Evolutionary conservation across 2,888 invertebrate species (phyloP).

Genomic region (Schizotus pectinicornis): DNA sequence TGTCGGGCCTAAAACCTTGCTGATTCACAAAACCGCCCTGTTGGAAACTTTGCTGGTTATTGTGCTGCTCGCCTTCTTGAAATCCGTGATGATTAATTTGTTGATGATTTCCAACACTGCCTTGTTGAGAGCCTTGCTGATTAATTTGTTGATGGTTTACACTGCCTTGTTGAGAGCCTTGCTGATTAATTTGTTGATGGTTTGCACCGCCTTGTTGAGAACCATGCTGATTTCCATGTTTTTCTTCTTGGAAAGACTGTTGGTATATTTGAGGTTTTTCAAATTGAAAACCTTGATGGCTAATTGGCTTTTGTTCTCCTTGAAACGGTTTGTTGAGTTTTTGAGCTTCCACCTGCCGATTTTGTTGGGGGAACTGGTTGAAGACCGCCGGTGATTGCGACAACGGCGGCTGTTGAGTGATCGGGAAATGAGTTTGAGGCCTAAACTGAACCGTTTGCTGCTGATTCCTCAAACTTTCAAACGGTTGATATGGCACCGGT

Average conservation of each 20-base stretch:
- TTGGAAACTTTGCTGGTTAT: constrained; percentile 22
- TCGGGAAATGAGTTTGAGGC: constrained; percentile 61
- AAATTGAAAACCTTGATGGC: neutral
- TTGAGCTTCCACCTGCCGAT: constrained; percentile 33
- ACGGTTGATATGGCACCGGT: constrained; percentile 52
- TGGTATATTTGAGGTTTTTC: constrained; percentile 10
- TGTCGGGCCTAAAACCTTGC: too few species aligned
- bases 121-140: constrained; percentile 14
- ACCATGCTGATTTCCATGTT: constrained; percentile 13
- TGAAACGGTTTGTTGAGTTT: constrained; percentile 20
- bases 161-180: constrained; percentile 22
- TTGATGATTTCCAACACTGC: constrained; percentile 45
- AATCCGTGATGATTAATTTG: constrained; percentile 56
- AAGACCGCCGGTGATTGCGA: constrained; percentile 33
- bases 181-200: constrained; percentile 59
- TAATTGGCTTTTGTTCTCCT: constrained; percentile 13
- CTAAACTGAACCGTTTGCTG: constrained; percentile 35
- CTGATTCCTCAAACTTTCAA: constrained; percentile 38
- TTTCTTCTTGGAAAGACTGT: constrained; percentile 17
- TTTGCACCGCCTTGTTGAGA: constrained; percentile 44
- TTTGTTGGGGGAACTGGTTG: constrained; percentile 26
- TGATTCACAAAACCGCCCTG: neutral
- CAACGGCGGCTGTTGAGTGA: constrained; percentile 45
- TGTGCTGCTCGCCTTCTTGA: constrained; percentile 44
- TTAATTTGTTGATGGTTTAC: constrained; percentile 54